Conservation (phyloP, 2,888 invertebrate genomes). For the Barypeithes pellucidus region DNA sequence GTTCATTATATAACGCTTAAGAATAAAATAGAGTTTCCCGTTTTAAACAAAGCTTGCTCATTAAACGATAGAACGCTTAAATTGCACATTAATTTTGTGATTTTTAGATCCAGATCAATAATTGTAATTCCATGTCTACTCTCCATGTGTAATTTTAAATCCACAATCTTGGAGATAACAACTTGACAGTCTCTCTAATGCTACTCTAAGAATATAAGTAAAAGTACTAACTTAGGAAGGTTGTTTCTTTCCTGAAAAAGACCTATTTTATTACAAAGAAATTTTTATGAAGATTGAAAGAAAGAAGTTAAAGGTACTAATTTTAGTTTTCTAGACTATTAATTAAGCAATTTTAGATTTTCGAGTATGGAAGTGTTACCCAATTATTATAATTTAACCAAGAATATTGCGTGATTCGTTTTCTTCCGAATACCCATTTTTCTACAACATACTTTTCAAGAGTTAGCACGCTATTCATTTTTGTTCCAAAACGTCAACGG, state of each 20-base stretch:
- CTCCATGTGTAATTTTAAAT: too few relatives aligned
- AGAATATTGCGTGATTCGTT: slow-evolving; percentile 20
- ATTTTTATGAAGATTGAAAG: neutral
- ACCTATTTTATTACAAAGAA: too few relatives aligned
- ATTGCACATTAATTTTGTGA: too few relatives aligned
- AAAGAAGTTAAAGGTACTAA: neutral
- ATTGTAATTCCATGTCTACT: too few relatives aligned
- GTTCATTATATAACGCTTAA: slow-evolving; percentile 16
- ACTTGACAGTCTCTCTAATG: too few relatives aligned
- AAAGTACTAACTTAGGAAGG: too few relatives aligned
- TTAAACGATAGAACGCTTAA: neutral
- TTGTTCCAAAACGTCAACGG: slow-evolving; percentile 17
- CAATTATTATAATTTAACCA: slow-evolving; percentile 18
- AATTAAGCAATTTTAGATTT: slow-evolving; percentile 18
- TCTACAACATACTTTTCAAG: slow-evolving; percentile 19
- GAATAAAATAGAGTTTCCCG: neutral
- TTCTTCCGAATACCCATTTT: neutral
- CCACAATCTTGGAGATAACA: too few relatives aligned
- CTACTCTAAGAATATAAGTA: too few relatives aligned
- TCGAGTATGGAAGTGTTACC: slow-evolving; percentile 15
- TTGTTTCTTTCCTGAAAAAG: too few relatives aligned
- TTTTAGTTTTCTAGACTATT: neutral
- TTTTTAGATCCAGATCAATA: too few relatives aligned
- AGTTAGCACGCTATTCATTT: slow-evolving; percentile 30
- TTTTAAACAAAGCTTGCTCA: neutral